Percentiles rank a stretch among this genome's conserved stretches.
These are phyloP conservation scores for Poeciliopsis prolifica DNA, from an alignment of 2,113 vertebrate species.

Conservation along the genomic window DNA sequence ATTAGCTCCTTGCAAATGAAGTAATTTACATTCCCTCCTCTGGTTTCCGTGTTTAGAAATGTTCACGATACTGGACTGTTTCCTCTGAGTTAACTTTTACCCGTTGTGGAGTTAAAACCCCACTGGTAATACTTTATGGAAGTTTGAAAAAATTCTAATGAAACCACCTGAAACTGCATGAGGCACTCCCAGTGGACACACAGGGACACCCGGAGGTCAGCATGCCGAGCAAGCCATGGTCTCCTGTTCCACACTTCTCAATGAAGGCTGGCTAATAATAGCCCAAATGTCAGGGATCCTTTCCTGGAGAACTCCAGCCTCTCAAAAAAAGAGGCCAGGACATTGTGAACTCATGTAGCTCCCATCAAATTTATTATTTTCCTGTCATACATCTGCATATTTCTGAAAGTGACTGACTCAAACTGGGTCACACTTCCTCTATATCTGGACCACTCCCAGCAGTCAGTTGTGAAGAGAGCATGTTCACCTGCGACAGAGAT, in stretches of 20 bases:
- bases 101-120: too few species aligned
- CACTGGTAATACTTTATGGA: neutral
- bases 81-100: neutral
- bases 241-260: conserved; percentile 62
- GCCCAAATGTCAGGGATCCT: conserved; percentile 65
- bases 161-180: conserved; percentile 35
- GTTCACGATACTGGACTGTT: neutral
- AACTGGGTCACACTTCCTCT: neutral
- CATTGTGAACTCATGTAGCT: neutral
- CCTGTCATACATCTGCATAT: neutral
- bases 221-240: conserved; percentile 44
- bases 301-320: conserved; percentile 40
- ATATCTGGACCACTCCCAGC: too few species aligned
- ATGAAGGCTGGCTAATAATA: conserved; percentile 73
- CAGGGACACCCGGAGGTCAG: conserved; percentile 61
- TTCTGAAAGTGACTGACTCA: neutral
- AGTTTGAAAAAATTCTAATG: neutral
- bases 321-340: conserved; percentile 1
- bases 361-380: neutral
- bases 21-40: too few species aligned
- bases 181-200: conserved; percentile 9
- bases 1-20: too few species aligned
- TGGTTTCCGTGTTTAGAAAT: neutral
- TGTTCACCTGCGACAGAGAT: neutral
- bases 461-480: neutral